These are phyloP conservation scores for Anabas testudineus DNA, from an alignment of 2,797 vertebrate genomes.

Conservation along the genomic window DNA sequence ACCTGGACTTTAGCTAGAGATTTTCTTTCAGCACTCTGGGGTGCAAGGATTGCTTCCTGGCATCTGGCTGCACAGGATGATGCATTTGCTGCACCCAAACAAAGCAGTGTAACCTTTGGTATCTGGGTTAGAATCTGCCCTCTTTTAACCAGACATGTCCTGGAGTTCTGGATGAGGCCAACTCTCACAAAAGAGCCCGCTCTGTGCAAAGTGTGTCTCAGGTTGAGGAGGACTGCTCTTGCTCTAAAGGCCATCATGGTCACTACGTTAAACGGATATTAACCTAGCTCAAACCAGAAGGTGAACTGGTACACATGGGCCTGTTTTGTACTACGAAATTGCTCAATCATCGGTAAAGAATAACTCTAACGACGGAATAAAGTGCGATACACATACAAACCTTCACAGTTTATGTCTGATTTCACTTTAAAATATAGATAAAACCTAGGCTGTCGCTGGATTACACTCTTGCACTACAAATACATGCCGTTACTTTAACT, in stretches of 20 bases:
- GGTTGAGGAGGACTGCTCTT: constrained; percentile 63
- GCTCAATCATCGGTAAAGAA: neutral
- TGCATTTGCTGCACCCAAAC: constrained; percentile 68
- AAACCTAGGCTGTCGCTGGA: neutral
- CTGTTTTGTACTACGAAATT: neutral
- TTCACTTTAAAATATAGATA: neutral
- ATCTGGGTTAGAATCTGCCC: constrained; percentile 69
- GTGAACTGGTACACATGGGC: constrained; percentile 16
- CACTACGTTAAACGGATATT: neutral
- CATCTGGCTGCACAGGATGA: constrained; percentile 48
- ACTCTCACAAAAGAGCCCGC: constrained; percentile 49
- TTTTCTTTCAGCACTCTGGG: constrained; percentile 51
- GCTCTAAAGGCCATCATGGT: constrained; percentile 62
- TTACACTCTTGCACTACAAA: neutral
- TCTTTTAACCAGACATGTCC: constrained; percentile 46
- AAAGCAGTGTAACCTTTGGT: constrained; percentile 82
- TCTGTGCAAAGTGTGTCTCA: constrained; percentile 65
- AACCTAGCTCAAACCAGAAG: constrained; percentile 22
- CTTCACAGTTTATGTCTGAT: neutral
- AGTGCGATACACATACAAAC: neutral
- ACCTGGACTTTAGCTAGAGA: constrained; percentile 82
- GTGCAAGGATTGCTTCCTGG: constrained; percentile 57
- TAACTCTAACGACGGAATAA: neutral
- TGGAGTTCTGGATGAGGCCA: constrained; percentile 42
- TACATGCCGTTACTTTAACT: neutral